Evolutionary conservation across 1,140 invertebrate genomes (phyloP).

Genomic region (Pseudomyrmex gracilis): DNA sequence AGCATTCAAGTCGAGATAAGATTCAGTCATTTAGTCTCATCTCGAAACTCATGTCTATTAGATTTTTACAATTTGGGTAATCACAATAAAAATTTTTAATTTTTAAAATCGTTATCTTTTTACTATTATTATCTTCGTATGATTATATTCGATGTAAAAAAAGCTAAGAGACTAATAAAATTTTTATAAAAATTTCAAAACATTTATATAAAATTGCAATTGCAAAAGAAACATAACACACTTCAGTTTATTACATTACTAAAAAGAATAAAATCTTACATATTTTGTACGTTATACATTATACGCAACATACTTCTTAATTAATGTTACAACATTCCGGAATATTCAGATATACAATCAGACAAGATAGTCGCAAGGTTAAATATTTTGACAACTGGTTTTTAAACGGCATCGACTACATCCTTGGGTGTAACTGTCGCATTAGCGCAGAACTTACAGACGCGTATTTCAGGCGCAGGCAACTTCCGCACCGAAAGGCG

Average conservation of each 20-base stretch:
- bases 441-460: too few relatives aligned
- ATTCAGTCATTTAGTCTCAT: neutral
- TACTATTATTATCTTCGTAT: neutral
- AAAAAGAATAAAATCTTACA: neutral
- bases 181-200: too few relatives aligned
- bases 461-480: neutral
- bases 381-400: neutral
- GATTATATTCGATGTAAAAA: neutral
- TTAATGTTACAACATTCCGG: neutral
- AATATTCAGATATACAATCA: neutral
- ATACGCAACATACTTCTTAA: neutral
- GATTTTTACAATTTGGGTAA: too few relatives aligned
- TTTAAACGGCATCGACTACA: neutral
- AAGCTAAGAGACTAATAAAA: too few relatives aligned
- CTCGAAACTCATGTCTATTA: neutral
- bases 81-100: neutral
- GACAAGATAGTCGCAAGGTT: neutral
- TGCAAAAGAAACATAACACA: too few relatives aligned
- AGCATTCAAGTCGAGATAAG: neutral
- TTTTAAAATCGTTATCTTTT: neutral
- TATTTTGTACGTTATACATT: neutral
- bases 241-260: too few relatives aligned
- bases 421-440: too few relatives aligned
- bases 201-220: too few relatives aligned
- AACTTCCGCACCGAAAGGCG: conserved; percentile 15